Conservation (phyloP, 2,797 vertebrate species). For the Acestrorhynchus altus region DNA sequence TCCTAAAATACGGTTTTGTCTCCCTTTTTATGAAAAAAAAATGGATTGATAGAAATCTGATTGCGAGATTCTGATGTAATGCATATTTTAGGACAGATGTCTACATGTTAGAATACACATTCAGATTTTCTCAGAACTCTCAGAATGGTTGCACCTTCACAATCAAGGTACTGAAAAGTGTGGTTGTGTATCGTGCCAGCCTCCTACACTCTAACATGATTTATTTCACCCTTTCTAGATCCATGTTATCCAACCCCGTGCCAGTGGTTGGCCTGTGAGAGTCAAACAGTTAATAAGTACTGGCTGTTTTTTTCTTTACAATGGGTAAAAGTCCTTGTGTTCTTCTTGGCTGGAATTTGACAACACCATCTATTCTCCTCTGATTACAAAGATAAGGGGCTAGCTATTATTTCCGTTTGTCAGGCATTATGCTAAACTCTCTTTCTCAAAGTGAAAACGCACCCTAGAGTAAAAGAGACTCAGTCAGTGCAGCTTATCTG, state of each 20-base stretch:
- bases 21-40: too few species aligned
- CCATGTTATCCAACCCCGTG: neutral
- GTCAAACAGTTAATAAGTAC: slow-evolving; percentile 34
- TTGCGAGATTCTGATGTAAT: neutral
- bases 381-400: slow-evolving; percentile 56
- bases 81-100: neutral
- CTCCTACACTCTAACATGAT: slow-evolving; percentile 1
- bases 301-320: slow-evolving; percentile 26
- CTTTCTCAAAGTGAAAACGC: slow-evolving; percentile 50
- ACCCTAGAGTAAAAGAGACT: slow-evolving; percentile 36
- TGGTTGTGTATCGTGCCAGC: neutral
- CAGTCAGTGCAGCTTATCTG: slow-evolving; percentile 15
- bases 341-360: slow-evolving; percentile 56
- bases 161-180: neutral
- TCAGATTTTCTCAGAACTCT: neutral
- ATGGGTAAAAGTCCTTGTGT: slow-evolving; percentile 51
- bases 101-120: neutral
- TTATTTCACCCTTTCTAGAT: slow-evolving; percentile 26
- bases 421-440: slow-evolving; percentile 60
- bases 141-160: neutral
- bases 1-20: too few species aligned
- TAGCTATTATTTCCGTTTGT: slow-evolving; percentile 60
- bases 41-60: too few species aligned
- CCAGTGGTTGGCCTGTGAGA: slow-evolving; percentile 18
- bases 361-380: slow-evolving; percentile 63